Conservation (phyloP, 2,888 invertebrate species). For the Lepidonotus clava region DNA sequence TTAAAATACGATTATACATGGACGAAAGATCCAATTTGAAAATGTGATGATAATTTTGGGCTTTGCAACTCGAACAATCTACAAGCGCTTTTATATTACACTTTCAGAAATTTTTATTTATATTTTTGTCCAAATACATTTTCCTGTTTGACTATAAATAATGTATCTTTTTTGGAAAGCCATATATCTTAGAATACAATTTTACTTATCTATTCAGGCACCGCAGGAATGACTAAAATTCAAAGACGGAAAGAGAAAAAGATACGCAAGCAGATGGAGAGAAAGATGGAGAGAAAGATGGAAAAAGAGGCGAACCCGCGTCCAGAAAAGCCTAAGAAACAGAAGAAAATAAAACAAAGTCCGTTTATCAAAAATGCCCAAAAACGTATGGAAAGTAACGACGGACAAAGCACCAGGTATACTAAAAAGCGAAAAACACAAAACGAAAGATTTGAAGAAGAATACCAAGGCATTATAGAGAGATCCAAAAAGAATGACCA, state of each 20-base stretch:
- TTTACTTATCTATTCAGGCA: not conserved
- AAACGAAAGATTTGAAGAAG: slow-evolving; percentile 11
- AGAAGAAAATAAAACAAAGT: not conserved
- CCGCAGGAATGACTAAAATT: not conserved
- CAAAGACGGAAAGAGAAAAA: not conserved
- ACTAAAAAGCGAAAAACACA: not conserved
- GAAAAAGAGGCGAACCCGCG: too few relatives aligned
- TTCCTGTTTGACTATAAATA: too few relatives aligned
- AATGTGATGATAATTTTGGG: too few relatives aligned
- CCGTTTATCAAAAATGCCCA: not conserved
- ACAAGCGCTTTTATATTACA: too few relatives aligned
- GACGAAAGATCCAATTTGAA: too few relatives aligned
- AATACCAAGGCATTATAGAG: not conserved
- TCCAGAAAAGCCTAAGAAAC: not conserved
- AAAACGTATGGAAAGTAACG: too few relatives aligned
- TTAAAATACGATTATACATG: too few relatives aligned
- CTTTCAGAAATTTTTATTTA: too few relatives aligned
- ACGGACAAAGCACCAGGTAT: not conserved
- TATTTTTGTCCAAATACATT: too few relatives aligned
- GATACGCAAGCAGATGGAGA: not conserved
- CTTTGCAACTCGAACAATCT: too few relatives aligned
- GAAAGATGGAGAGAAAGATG: not conserved
- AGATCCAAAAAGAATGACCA: not conserved
- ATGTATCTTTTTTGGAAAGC: too few relatives aligned
- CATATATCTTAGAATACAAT: too few relatives aligned